Conservation (phyloP, 2,888 invertebrate species). For the Spisula subtruncata region DNA sequence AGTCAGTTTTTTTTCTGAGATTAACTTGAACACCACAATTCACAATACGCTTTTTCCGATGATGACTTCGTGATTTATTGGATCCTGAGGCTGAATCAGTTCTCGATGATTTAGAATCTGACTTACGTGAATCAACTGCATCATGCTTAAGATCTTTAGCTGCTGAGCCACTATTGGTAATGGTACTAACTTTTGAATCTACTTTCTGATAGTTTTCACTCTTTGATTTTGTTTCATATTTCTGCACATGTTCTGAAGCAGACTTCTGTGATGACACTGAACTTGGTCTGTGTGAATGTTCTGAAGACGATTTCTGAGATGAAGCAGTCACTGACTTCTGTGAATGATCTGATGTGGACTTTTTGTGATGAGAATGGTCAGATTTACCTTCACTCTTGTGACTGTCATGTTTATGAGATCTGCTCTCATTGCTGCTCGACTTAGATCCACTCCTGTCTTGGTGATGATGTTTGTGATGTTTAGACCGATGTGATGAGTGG, state of each 20-base stretch:
- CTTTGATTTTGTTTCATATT: slow-evolving; percentile 28
- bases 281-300: neutral
- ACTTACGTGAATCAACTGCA: neutral
- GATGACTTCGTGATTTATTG: slow-evolving; percentile 60
- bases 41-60: slow-evolving; percentile 59
- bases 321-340: slow-evolving; percentile 25
- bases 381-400: slow-evolving; percentile 37
- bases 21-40: slow-evolving; percentile 84
- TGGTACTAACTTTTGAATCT: slow-evolving; percentile 15
- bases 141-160: slow-evolving; percentile 18
- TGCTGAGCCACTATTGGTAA: neutral
- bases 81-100: slow-evolving; percentile 41
- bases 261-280: slow-evolving; percentile 20
- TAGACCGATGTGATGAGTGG: slow-evolving; percentile 42
- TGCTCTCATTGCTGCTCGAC: slow-evolving; percentile 21
- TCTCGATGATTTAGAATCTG: slow-evolving; percentile 30
- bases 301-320: slow-evolving; percentile 6
- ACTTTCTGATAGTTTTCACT: slow-evolving; percentile 15
- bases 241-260: neutral
- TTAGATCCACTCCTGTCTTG: slow-evolving; percentile 40
- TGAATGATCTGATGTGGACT: slow-evolving; percentile 40
- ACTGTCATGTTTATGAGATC: slow-evolving; percentile 41
- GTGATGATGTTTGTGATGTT: slow-evolving; percentile 47
- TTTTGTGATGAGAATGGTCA: slow-evolving; percentile 48
- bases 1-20: slow-evolving; percentile 77